Percentiles rank a stretch among this genome's conserved stretches.
phyloP scores from a whole-genome alignment of 2,113 vertebrate genomes.

The Brachyhypopomus gauderio region DNA sequence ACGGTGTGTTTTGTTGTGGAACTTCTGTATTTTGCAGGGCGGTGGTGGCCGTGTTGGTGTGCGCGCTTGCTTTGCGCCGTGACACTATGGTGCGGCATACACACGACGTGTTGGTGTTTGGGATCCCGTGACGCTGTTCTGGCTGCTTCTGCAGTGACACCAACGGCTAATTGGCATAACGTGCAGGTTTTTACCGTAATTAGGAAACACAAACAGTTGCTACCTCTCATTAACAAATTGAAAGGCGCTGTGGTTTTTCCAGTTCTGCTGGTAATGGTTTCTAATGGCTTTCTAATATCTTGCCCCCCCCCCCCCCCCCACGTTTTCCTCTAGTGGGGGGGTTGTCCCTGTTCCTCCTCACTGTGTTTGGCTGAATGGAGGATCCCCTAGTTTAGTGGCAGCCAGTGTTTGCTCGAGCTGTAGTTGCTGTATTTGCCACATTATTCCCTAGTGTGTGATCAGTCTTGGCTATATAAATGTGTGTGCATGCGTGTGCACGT shows the following conservation, averaged over 20 bases:
- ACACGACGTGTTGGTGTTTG: not conserved
- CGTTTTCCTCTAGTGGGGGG: not conserved
- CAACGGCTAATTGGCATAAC: conserved; percentile 20
- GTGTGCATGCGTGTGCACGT: not conserved
- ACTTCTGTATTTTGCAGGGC: not conserved
- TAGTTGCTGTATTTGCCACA: not conserved
- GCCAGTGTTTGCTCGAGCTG: not conserved
- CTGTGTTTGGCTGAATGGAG: conserved; percentile 29
- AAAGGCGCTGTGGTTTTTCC: conserved; percentile 15
- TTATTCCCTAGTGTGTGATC: conserved; percentile 5
- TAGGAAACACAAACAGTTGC: conserved; percentile 25
- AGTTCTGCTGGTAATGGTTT: too few relatives aligned
- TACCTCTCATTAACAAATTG: conserved; percentile 5
- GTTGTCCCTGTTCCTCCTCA: conserved; percentile 1
- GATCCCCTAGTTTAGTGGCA: not conserved
- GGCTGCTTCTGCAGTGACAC: not conserved
- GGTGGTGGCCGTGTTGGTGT: not conserved
- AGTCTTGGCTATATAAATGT: not conserved
- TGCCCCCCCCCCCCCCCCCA: not conserved
- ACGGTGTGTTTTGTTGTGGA: not conserved
- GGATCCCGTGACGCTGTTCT: not conserved
- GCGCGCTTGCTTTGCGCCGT: not conserved
- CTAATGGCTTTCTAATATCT: not conserved
- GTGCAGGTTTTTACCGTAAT: not conserved
- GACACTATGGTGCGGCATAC: not conserved